Percentiles rank a stretch among this genome's conserved stretches.
Evolutionary conservation across 2,797 vertebrate genomes (phyloP).

Genomic region (Sorex maritimensis): DNA sequence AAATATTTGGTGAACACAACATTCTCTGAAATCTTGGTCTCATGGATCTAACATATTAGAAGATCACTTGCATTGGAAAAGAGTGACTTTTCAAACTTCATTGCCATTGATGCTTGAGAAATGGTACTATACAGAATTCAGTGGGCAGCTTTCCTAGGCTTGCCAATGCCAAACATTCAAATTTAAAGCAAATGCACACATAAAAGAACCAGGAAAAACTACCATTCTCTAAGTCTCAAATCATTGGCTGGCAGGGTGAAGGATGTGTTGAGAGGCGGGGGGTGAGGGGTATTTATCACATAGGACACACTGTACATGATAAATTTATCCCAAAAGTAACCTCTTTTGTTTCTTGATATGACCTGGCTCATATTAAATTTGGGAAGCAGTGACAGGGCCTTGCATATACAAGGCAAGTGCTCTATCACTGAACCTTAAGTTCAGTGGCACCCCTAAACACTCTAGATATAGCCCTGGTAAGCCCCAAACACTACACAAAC

Average conservation of each 20-base stretch:
- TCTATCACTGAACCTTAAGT: no score
- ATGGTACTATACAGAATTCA: neutral
- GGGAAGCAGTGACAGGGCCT: no score
- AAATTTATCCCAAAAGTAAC: no score
- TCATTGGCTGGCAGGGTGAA: neutral
- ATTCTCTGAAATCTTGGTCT: neutral
- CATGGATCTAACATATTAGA: neutral
- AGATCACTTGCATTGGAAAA: neutral
- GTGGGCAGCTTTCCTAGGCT: neutral
- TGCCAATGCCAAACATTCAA: neutral
- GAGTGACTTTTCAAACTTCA: neutral
- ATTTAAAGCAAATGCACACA: constrained; percentile 4
- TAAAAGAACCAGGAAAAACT: constrained; percentile 5
- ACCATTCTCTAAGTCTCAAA: neutral
- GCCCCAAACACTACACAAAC: no score
- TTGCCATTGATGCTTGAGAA: neutral
- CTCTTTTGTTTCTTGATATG: constrained; percentile 4
- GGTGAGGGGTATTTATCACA: no score
- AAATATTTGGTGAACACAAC: neutral
- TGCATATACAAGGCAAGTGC: no score
- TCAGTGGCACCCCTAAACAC: no score
- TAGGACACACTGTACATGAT: no score
- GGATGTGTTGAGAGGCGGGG: no score
- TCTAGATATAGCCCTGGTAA: no score
- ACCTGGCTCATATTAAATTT: constrained; percentile 33